Evolutionary conservation across 2,113 vertebrate genomes (phyloP).

Genomic region (Ctenodactylus gundi): DNA sequence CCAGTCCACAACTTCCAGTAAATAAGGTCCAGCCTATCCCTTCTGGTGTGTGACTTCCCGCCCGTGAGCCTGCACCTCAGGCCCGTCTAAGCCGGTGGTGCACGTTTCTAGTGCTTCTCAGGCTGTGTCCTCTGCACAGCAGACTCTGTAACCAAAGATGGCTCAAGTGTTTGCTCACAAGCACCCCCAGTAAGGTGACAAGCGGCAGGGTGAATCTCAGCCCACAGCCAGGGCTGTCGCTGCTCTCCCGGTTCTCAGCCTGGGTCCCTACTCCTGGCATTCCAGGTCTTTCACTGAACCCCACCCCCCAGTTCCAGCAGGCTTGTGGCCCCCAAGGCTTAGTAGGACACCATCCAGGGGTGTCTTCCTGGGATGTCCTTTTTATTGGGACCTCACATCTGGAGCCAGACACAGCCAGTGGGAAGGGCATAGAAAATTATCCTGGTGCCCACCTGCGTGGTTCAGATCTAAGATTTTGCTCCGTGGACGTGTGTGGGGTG

Average conservation of each 20-base stretch:
- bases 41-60: background rate
- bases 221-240: background rate
- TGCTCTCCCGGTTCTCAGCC: background rate
- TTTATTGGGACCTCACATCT: background rate
- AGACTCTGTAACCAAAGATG: background rate
- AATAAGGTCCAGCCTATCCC: too few relatives aligned
- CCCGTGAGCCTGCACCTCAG: background rate
- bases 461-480: too few relatives aligned
- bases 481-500: too few relatives aligned
- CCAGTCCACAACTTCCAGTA: too few relatives aligned
- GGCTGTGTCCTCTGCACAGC: background rate
- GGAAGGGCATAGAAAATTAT: background rate
- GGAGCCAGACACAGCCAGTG: background rate
- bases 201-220: background rate
- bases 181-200: background rate
- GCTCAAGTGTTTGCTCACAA: background rate
- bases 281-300: background rate
- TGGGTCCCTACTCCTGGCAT: background rate
- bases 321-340: background rate
- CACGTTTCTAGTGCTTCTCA: background rate
- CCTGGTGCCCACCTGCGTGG: background rate
- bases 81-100: background rate
- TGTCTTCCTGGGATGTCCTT: background rate
- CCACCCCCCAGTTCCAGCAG: background rate
- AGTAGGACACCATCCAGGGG: background rate